phyloP scores from a whole-genome alignment of 2,113 vertebrate species.

The Aptenodytes forsteri region DNA sequence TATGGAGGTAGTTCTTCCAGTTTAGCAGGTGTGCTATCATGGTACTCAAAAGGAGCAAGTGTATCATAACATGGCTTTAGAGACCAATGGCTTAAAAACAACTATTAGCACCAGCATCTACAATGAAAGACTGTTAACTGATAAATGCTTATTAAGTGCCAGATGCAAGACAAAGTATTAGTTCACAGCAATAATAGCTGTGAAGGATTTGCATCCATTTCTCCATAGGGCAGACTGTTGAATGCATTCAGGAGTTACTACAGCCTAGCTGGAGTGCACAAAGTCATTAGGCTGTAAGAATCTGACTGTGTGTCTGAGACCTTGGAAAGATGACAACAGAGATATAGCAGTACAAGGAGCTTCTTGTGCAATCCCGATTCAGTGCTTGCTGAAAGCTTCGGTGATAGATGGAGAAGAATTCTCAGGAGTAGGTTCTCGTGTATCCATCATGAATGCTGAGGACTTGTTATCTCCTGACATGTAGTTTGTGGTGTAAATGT shows the following conservation, averaged over 20 bases:
- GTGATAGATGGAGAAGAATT: background rate
- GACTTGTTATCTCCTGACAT: accelerated
- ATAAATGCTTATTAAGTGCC: background rate
- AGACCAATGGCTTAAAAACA: background rate
- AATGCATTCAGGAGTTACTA: background rate
- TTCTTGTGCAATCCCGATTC: background rate
- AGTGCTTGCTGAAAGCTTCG: background rate
- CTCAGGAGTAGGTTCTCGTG: background rate
- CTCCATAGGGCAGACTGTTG: background rate
- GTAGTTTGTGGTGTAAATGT: background rate
- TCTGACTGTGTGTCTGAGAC: background rate
- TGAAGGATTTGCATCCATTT: background rate
- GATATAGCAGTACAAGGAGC: background rate
- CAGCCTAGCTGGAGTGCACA: background rate
- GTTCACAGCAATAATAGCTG: background rate
- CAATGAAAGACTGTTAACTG: background rate
- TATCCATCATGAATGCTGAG: background rate
- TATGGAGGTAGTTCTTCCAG: background rate
- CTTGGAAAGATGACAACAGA: background rate
- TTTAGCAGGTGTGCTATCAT: background rate
- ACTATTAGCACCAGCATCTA: too few relatives aligned
- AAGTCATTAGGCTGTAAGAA: background rate
- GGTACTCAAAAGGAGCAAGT: background rate
- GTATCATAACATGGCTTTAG: background rate
- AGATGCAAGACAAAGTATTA: background rate